Conservation (phyloP, 2,797 vertebrate genomes). For the Rachycentron canadum region DNA sequence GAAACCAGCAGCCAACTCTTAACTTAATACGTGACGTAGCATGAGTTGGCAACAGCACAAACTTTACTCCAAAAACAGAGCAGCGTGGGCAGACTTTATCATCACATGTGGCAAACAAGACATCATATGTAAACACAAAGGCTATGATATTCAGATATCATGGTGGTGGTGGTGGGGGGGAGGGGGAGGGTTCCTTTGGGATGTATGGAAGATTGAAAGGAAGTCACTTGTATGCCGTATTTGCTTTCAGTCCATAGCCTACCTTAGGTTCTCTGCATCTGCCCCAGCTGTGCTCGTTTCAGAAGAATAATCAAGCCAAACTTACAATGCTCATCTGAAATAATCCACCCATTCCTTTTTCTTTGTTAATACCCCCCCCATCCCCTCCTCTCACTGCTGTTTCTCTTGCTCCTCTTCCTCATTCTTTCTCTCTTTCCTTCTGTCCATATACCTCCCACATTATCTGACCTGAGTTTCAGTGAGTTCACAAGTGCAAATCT, state of each 20-base stretch:
- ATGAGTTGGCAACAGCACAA: neutral
- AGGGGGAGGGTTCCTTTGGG: too few species aligned
- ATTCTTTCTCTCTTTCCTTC: slow-evolving; percentile 16
- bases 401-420: neutral
- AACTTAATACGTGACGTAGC: neutral
- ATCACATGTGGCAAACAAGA: neutral
- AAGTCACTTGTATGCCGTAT: neutral
- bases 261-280: slow-evolving; percentile 45
- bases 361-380: neutral
- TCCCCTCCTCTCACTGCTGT: neutral
- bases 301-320: slow-evolving; percentile 25
- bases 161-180: too few species aligned
- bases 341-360: slow-evolving; percentile 20
- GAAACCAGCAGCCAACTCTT: too few species aligned
- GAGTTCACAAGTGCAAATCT: slow-evolving; percentile 69
- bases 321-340: slow-evolving; percentile 29
- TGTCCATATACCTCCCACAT: slow-evolving; percentile 15
- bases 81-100: neutral
- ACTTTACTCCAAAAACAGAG: neutral
- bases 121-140: neutral
- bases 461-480: slow-evolving; percentile 54
- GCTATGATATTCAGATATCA: neutral
- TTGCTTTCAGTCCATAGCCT: slow-evolving; percentile 19
- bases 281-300: slow-evolving; percentile 27
- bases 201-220: neutral